Base-by-base conservation (phyloP, 1,140 invertebrate species). In the Scaptomyza pallida region DNA sequence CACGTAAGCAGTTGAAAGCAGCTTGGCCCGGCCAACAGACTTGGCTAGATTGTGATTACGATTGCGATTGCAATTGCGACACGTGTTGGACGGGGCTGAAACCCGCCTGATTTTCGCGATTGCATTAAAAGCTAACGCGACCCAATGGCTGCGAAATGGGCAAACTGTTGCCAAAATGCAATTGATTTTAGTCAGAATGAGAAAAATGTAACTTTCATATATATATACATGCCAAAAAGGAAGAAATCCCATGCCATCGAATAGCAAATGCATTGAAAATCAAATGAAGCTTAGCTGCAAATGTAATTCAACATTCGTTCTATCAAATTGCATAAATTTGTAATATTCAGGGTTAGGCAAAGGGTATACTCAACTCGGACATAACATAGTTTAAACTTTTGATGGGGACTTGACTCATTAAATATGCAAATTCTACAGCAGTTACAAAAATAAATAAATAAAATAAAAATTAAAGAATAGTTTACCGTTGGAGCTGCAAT, bases 251-350 rank as follows among this genome's bases (percentile, higher is more conserved):
- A 44, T 45, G 47, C 60, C 61, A 74, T 71, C 64, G 65, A 67
- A 71, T 71, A 74, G 67, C 72, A n/a, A 77, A 80, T 85, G 80
- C 51, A 73, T 77, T 50, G 60, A 48, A 81, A 77, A 74, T 85
- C 69, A 80, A 77, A 80, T 69, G 65, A 13, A 19, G 55, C 41
- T 60, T 62, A 54, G 13, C 21, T 43, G 40, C 21, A 71, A 71
- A 71, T 60, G 47, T 37, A 72, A 57, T 62, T 62, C 52, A 54
- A 59, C 45, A 45, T 47, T 63, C 41, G 45, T 65, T 72, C 48
- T 44, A 33, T 21, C 13, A 23, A 41, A 64, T 63, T 64, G 44
- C 60, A 64, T 57, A 57, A 26, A 64, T 71, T 56, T 57, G 8
- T 40, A 23, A 50, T 33, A 55, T 33, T 12, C 13, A 10, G n/a